phyloP scores from a whole-genome alignment of 2,113 vertebrate species.

The Rhabdomys dilectus region DNA sequence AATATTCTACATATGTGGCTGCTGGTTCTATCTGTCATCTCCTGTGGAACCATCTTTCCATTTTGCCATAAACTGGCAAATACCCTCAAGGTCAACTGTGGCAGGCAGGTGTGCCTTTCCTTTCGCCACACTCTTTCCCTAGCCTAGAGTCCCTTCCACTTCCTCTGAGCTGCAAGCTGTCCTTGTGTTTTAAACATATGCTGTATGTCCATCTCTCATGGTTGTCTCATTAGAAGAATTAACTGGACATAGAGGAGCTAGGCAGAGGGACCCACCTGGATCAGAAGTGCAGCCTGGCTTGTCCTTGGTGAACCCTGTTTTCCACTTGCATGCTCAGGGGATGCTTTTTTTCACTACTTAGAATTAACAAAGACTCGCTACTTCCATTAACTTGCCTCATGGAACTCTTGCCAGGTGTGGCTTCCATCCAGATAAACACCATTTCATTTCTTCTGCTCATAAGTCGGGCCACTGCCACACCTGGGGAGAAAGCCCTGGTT shows the following conservation, averaged over 20 bases:
- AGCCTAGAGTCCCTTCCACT: neutral
- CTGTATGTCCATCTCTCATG: neutral
- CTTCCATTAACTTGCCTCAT: neutral
- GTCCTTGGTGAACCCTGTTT: slow-evolving; percentile 1
- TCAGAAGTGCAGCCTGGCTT: neutral
- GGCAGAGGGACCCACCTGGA: neutral
- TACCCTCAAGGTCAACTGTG: neutral
- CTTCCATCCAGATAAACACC: neutral
- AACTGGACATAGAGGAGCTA: neutral
- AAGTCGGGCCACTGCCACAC: neutral
- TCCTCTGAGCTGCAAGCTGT: neutral
- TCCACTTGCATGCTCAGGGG: neutral
- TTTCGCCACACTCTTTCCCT: neutral
- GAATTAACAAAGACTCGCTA: neutral
- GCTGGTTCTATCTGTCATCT: too few relatives aligned
- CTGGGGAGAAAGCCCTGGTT: neutral
- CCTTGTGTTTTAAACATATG: neutral
- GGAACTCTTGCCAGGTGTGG: neutral
- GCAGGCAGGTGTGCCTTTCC: neutral
- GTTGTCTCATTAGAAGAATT: neutral
- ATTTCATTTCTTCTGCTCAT: neutral
- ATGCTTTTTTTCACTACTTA: neutral
- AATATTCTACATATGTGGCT: neutral
- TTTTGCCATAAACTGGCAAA: neutral
- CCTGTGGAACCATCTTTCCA: neutral